phyloP scores from a whole-genome alignment of 2,888 invertebrate genomes.

The Andricus curvator region DNA sequence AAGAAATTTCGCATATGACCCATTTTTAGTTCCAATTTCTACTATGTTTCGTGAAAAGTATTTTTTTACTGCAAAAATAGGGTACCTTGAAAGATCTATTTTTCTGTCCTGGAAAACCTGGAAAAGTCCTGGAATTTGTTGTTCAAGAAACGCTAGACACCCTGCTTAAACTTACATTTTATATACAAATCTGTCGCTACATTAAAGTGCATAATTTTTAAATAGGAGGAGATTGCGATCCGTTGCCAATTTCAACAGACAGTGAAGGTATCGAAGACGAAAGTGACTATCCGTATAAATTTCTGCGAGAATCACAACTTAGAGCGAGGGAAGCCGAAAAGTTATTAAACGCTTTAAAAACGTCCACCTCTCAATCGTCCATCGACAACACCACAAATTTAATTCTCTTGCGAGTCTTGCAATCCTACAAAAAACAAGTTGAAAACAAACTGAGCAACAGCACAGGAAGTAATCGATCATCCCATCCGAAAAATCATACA shows the following conservation, averaged over 20 bases:
- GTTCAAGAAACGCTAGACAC: too few relatives aligned
- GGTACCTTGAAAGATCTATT: too few relatives aligned
- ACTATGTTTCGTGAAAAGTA: too few relatives aligned
- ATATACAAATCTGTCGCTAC: neutral
- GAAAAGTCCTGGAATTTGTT: too few relatives aligned
- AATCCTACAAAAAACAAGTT: slow-evolving; percentile 47
- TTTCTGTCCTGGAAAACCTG: too few relatives aligned
- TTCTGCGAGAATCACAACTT: slow-evolving; percentile 59
- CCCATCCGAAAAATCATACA: neutral
- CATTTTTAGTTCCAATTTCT: too few relatives aligned
- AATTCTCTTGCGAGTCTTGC: slow-evolving; percentile 3
- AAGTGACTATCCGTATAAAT: slow-evolving; percentile 73
- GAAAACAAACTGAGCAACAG: neutral
- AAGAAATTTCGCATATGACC: too few relatives aligned
- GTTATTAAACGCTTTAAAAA: slow-evolving; percentile 61
- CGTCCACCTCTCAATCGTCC: slow-evolving; percentile 3
- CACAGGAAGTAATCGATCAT: neutral
- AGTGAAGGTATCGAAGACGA: slow-evolving; percentile 70
- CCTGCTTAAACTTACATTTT: too few relatives aligned
- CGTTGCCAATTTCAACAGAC: slow-evolving; percentile 65
- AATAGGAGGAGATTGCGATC: slow-evolving; percentile 81
- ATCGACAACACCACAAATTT: neutral
- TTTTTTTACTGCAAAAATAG: too few relatives aligned
- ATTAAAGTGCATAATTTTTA: neutral
- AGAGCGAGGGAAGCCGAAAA: slow-evolving; percentile 53